These are phyloP conservation scores for Cataglyphis cursor DNA, from an alignment of 2,888 invertebrate genomes.

Conservation along the genomic window DNA sequence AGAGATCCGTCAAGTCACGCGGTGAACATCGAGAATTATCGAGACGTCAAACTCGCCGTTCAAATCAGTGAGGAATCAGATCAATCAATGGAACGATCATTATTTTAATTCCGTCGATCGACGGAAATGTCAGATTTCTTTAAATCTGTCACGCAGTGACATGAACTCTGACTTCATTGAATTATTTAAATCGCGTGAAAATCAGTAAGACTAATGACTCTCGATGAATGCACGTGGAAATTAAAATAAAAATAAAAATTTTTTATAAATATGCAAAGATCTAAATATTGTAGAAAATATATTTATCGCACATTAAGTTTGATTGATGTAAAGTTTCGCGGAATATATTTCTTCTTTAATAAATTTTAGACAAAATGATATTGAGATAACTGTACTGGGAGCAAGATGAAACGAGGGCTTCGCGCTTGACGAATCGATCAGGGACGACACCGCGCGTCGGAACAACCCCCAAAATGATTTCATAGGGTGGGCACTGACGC, in stretches of 20 bases:
- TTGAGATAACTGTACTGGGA: neutral
- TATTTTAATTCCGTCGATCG: conserved; percentile 22
- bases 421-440: conserved; percentile 61
- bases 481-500: conserved; percentile 65
- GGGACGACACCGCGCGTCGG: conserved; percentile 51
- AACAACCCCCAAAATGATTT: conserved; percentile 73
- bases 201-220: neutral
- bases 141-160: neutral
- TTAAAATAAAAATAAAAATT: no score
- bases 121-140: neutral
- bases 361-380: conserved; percentile 10
- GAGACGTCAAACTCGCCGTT: conserved; percentile 33
- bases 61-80: conserved; percentile 11
- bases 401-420: conserved; percentile 54
- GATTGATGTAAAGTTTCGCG: neutral
- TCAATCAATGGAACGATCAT: neutral
- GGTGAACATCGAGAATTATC: conserved; percentile 32
- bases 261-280: conserved; percentile 2
- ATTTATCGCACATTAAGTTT: neutral
- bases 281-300: neutral
- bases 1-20: conserved; percentile 39
- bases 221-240: neutral
- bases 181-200: conserved; percentile 21
- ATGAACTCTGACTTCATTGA: conserved; percentile 10
- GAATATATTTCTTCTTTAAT: neutral